Evolutionary conservation across 2,797 vertebrate genomes (phyloP), one percentile per base, ranked within the genome.

Genomic region (Gymnoscopelus microlampas): DNA sequence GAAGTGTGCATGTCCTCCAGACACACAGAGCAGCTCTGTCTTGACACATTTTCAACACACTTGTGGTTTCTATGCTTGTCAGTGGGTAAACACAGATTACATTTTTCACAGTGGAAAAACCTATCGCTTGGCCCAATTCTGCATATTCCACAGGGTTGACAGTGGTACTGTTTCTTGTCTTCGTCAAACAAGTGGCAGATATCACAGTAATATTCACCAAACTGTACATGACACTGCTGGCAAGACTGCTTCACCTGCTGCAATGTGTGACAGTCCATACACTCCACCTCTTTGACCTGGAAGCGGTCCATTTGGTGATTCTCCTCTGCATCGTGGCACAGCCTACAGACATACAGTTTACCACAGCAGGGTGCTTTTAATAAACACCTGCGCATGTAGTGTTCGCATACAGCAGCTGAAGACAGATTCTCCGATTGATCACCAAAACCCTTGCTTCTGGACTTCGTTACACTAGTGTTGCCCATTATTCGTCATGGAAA

Each of bases 31-130:
- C 97, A 99, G 88, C 98, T 95, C 90, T 99, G 97, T 75, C 97
- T 92, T 8, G 97, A 99, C 54, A 98, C 97, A 15, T 99, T 97
- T 91, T 98, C 96, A 70, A 99, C 97, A 84, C 97, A 98, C 97
- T 98, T 98, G 86, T 99, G 97, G 70, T 97, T 98, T 70, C 96
- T 96, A 77, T 60, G 93, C 48, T 98, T 94, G 73, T 93, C 93
- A 80, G 93, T 80, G 26, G 91, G 93, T 76, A 99, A 89, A 91
- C 97, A 99, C 65, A 98, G 84, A 81, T 98, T 99, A 82, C 97
- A 99, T 77, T 97, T 98, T 23, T 92, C 90, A 88, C 97, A 99
- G 74, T 99, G 97, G 89, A 98, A 98, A 86, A 97, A 99, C 11
- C 96, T 95, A 71, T 97, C 96, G 75, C 93, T 94, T 11, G 97